Conservation (phyloP, 2,797 vertebrate species). For the Myotis daubentonii region DNA sequence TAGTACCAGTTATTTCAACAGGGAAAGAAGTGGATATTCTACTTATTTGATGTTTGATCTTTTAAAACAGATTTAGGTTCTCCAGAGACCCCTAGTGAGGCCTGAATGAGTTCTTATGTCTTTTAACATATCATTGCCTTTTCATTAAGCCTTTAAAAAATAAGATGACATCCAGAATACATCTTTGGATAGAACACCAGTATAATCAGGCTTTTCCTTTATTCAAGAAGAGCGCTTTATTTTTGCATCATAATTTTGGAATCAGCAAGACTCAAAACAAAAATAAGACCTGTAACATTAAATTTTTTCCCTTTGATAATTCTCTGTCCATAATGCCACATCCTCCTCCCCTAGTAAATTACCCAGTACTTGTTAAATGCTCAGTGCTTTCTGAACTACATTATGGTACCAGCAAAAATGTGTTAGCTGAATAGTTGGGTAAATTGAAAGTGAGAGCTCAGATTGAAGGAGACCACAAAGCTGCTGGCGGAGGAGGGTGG, state of each 20-base stretch:
- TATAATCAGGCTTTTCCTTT: background rate
- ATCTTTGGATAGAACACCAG: background rate
- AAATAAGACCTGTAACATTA: conserved; percentile 9
- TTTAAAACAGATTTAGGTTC: conserved; percentile 9
- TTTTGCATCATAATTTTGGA: conserved; percentile 34
- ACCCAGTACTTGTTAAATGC: background rate
- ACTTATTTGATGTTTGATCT: conserved; percentile 42
- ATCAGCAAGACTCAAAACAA: background rate
- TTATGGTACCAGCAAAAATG: background rate
- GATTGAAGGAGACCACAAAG: conserved; percentile 9
- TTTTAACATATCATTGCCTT: background rate
- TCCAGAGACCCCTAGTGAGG: background rate
- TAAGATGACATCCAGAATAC: background rate
- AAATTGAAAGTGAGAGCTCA: background rate
- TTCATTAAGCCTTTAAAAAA: conserved; percentile 4
- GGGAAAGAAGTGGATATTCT: conserved; percentile 2
- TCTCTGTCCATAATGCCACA: background rate
- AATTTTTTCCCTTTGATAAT: background rate
- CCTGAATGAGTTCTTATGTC: background rate
- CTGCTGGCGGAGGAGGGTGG: background rate
- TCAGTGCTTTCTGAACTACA: background rate
- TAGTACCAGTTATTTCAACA: conserved; percentile 11
- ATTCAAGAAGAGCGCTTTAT: conserved; percentile 27
- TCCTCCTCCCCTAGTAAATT: background rate
- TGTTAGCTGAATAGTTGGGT: background rate